Evolutionary conservation across 1,140 invertebrate species (phyloP).

Genomic region (Drusus annulatus): DNA sequence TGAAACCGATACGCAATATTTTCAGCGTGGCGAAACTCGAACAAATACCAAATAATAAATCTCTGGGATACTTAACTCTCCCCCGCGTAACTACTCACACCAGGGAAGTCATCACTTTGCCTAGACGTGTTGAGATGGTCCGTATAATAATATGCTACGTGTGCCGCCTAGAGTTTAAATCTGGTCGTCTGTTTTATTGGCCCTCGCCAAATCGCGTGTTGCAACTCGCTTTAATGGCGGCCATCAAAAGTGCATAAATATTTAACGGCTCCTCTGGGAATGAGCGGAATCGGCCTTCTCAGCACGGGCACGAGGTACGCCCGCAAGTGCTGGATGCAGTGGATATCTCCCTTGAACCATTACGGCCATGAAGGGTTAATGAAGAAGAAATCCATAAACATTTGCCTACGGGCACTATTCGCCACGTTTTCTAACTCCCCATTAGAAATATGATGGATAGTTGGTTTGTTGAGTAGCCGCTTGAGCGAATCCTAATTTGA

Average conservation of each 20-base stretch:
- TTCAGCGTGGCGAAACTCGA: too few species aligned
- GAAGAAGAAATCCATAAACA: constrained; percentile 15
- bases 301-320: neutral
- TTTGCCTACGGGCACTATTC: neutral
- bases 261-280: constrained; percentile 1
- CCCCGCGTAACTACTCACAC: too few species aligned
- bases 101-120: too few species aligned
- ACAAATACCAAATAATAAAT: too few species aligned
- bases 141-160: too few species aligned
- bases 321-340: neutral
- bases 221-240: neutral
- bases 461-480: too few species aligned
- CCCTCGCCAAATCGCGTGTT: neutral
- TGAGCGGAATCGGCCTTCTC: neutral
- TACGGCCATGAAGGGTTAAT: constrained; percentile 4
- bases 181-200: neutral
- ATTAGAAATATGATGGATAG: too few species aligned
- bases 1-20: too few species aligned
- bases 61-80: too few species aligned
- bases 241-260: neutral
- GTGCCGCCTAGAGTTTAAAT: neutral
- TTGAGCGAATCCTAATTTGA: too few species aligned
- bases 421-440: too few species aligned
- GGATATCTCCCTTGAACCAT: neutral
- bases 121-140: too few species aligned